Percentiles rank a stretch among this genome's conserved stretches.
phyloP scores from a whole-genome alignment of 1,140 invertebrate species.

The Drosophila ficusphila region DNA sequence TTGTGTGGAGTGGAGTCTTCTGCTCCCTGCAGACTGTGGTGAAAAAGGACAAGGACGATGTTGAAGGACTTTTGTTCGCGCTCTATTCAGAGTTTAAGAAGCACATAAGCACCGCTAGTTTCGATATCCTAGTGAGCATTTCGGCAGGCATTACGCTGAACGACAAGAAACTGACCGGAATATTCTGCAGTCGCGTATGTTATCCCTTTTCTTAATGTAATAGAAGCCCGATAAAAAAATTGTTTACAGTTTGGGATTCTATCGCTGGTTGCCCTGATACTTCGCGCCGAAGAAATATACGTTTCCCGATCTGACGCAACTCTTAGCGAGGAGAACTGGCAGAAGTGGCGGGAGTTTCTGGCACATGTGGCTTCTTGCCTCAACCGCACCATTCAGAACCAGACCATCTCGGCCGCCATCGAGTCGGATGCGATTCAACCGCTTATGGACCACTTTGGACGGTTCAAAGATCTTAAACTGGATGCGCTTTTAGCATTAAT shows the following conservation, averaged over 20 bases:
- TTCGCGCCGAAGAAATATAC: slow-evolving; percentile 75
- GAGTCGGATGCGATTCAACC: slow-evolving; percentile 83
- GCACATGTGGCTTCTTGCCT: slow-evolving; percentile 72
- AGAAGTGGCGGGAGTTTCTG: slow-evolving; percentile 77
- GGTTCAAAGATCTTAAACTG: slow-evolving; percentile 79
- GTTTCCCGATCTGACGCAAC: slow-evolving; percentile 47
- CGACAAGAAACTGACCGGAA: slow-evolving; percentile 77
- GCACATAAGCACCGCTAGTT: slow-evolving; percentile 83
- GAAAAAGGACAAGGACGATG: slow-evolving; percentile 85
- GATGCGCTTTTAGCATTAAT: slow-evolving; percentile 80
- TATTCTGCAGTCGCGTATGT: slow-evolving; percentile 83
- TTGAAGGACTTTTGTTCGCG: slow-evolving; percentile 85
- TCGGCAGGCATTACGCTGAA: slow-evolving; percentile 64
- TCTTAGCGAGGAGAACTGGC: slow-evolving; percentile 50
- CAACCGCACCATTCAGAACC: slow-evolving; percentile 78
- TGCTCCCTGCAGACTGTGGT: slow-evolving; percentile 84
- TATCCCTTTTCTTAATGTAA: background rate
- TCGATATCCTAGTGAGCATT: slow-evolving; percentile 71
- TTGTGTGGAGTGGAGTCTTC: slow-evolving; percentile 85
- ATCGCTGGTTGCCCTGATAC: slow-evolving; percentile 75
- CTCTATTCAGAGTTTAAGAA: slow-evolving; percentile 86
- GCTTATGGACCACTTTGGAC: slow-evolving; percentile 80
- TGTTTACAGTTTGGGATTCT: slow-evolving; percentile 77
- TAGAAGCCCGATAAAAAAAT: background rate
- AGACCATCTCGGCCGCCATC: slow-evolving; percentile 80